Base-by-base conservation (phyloP, 2,888 invertebrate genomes). In the Eubasilissa splendida region DNA sequence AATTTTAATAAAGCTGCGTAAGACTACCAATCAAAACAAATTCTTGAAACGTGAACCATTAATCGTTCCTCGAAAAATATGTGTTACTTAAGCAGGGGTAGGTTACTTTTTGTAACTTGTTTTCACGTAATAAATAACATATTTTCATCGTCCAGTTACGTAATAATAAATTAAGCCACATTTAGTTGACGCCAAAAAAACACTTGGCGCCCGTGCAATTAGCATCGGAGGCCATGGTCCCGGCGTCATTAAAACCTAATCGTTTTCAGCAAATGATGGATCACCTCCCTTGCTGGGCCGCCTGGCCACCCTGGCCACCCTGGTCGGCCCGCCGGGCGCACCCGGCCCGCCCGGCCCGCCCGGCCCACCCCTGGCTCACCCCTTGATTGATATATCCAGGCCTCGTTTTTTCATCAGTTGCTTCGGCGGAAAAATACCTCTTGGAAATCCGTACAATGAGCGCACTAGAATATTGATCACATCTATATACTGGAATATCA, bases 351-450 rank as follows among this genome's bases (percentile, higher is more conserved):
- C 63, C 42, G 7, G 42, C 42, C 42, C 4, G 42, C 3, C 42
- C 42, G 4, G 3, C 42, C 42, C 4, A 4, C 42, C 3, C 12
- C 31, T 5, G 4, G 10, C 3, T 7, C 63, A 63, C 10, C 63
- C 31, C 14, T 63, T 74, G 74, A 74, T 74, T 74, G 74, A 74
- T 74, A 74, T n/a, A 74, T 74, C 42, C 58, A 22, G 22, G 42
- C 58, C 58, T n/a, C 42, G 14, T 22, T 31, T 70, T 70, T 70
- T 70, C 70, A 52, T n/a, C 58, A n/a, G 58, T 4, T 58, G 42
- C 42, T n/a, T 58, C 58, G 58, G 3, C 58, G 42, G 42, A 42
- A 42, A 42, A 42, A 42, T 42, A 42, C 42, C 42, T 42, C 42
- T 42, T 42, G 42, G 42, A 42, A 42, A 42, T 7, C 4, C 42